These are phyloP conservation scores for Campylorhamphus procurvoides DNA, from an alignment of 2,113 vertebrate species.

Conservation along the genomic window DNA sequence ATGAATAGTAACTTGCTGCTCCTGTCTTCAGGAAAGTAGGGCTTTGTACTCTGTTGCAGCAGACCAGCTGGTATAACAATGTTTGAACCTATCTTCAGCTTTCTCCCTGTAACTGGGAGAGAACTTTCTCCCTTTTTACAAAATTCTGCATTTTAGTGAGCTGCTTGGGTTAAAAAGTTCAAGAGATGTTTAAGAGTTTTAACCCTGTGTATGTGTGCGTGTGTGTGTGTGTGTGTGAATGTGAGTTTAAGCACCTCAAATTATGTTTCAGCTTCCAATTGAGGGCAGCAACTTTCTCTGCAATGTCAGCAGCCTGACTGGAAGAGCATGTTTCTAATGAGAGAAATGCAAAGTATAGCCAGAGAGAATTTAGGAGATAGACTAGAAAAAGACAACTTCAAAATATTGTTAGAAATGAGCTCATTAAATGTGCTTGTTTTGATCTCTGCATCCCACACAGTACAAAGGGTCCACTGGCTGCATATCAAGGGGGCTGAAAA, in stretches of 20 bases:
- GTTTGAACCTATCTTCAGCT: background rate
- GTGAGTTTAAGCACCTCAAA: background rate
- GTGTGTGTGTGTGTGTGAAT: background rate
- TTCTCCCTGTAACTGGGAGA: background rate
- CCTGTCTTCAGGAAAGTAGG: background rate
- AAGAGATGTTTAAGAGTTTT: background rate
- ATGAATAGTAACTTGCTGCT: background rate
- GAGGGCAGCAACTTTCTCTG: background rate
- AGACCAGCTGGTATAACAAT: background rate
- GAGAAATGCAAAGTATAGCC: slow-evolving; percentile 43
- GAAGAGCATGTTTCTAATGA: slow-evolving; percentile 38
- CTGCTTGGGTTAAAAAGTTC: background rate
- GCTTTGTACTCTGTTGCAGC: background rate
- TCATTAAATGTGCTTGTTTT: slow-evolving; percentile 51
- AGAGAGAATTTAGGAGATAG: slow-evolving; percentile 31
- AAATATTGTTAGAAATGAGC: slow-evolving; percentile 42
- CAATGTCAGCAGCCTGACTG: slow-evolving; percentile 11
- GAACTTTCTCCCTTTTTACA: background rate
- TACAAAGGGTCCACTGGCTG: slow-evolving; percentile 37
- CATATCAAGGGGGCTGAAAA: background rate
- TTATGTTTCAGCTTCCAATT: background rate
- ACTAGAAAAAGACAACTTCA: slow-evolving; percentile 33
- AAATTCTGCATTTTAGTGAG: background rate
- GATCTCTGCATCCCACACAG: slow-evolving; percentile 45
- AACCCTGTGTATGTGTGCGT: background rate